Conservation (phyloP, 2,113 vertebrate species). For the Uropsilus gracilis region DNA sequence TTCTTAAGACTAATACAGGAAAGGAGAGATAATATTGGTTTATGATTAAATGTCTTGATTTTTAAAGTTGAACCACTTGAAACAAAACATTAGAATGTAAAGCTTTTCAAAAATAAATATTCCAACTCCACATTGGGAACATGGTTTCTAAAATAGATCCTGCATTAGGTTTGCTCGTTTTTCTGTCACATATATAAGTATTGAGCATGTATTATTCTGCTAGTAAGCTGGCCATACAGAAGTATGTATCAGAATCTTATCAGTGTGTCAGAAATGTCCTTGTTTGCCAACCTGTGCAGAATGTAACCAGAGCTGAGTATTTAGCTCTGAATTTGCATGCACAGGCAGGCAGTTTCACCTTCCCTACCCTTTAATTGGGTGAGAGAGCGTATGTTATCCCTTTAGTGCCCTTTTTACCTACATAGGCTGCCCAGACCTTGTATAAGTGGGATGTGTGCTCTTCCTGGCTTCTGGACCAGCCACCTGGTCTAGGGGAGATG, state of each 20-base stretch:
- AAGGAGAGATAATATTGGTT: not conserved
- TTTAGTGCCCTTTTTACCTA: fast-evolving
- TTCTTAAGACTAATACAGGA: too few relatives aligned
- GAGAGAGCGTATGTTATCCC: not conserved
- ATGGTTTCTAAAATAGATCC: not conserved
- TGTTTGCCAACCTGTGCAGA: not conserved
- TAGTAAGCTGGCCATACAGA: not conserved
- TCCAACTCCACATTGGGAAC: not conserved
- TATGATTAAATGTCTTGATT: not conserved
- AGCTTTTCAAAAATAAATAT: not conserved
- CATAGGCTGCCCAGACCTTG: not conserved
- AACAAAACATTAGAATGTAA: not conserved
- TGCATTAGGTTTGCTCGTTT: not conserved
- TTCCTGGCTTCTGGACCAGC: not conserved
- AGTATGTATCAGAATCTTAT: not conserved
- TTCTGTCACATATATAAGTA: not conserved
- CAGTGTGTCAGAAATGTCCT: not conserved
- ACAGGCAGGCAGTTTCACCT: not conserved
- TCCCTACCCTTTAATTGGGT: not conserved
- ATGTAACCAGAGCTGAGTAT: not conserved
- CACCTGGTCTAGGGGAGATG: not conserved
- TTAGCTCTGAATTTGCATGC: not conserved
- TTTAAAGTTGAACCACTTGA: not conserved
- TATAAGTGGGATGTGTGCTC: not conserved
- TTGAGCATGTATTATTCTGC: not conserved